Evolutionary conservation across 2,888 invertebrate genomes (phyloP), one percentile per base, ranked within the genome.

Genomic region (Enchytraeus crypticus): DNA sequence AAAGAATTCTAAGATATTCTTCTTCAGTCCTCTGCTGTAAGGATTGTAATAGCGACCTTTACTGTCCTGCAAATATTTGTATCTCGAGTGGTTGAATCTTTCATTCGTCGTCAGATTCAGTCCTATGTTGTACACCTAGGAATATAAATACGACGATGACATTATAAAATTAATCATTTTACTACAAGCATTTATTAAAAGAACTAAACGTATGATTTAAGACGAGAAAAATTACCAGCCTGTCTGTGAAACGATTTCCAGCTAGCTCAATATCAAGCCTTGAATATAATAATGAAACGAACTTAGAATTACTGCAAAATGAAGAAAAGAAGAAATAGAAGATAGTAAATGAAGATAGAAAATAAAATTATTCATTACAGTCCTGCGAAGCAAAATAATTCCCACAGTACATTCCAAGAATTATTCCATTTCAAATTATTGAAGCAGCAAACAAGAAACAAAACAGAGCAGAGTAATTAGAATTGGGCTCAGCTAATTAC

Each of bases 81-180:
- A 92, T 57, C 92, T 84, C 76, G 90, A 90, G 78, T 89, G 89
- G 81, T 92, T 92, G 77, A 92, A 89, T 88, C 91, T 90, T 81
- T 93, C 92, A 78, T 92, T 93, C 51, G 92, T 92, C 5, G 93
- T 92, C 63, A 92, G 81, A 81, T 93, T 93, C 88, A 90, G 89
- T 75, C 90, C 88, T 14, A 90, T 91, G 77, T 92, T 91, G 27
- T 91, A 82, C 56, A 91, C 85, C 92, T 92, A 82, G 26, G 82
- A 82, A 21, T 8, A 56, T 38, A 38, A 3, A 34, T 46, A 47
- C 5, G 21, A 33, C 21, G 33, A 8, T 14, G 43, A n/a, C 27
- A 30, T 33, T 2, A 23, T 21, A 33, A 55, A 2, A 23, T 26
- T 43, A 55, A 11, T 18, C 23, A n/a, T n/a, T n/a, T n/a, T n/a